These are phyloP conservation scores for Centrocercus urophasianus DNA, from an alignment of 2,113 vertebrate species.

Conservation along the genomic window DNA sequence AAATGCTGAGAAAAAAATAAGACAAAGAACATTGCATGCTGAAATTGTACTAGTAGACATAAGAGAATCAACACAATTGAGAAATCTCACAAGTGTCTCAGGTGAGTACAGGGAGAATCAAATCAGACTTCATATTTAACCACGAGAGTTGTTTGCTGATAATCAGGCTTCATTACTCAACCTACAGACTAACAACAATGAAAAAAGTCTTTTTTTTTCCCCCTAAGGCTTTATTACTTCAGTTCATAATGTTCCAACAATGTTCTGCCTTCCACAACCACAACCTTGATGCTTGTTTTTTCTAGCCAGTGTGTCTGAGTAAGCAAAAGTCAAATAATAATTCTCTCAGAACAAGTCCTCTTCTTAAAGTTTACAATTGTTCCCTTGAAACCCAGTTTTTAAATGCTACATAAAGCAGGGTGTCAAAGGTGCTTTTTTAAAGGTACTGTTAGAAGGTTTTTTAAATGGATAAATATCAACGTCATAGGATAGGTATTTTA, in stretches of 20 bases:
- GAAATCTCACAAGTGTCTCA: background rate
- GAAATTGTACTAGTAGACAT: background rate
- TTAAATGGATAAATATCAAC: background rate
- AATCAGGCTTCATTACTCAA: background rate
- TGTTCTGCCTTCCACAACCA: background rate
- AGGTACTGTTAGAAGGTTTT: background rate
- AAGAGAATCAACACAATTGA: background rate
- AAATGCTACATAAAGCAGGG: background rate
- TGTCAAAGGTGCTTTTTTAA: background rate
- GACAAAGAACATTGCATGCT: background rate
- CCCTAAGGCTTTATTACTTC: background rate
- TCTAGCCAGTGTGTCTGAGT: background rate
- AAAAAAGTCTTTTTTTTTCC: background rate
- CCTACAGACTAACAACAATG: background rate
- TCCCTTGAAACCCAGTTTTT: background rate
- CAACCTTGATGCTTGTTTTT: background rate
- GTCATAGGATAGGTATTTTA: background rate
- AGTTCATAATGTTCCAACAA: background rate
- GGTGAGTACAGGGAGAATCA: fast-evolving
- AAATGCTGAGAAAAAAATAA: background rate
- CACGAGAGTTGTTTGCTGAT: background rate
- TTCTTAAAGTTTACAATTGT: background rate
- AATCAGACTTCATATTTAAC: background rate
- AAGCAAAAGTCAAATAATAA: background rate
- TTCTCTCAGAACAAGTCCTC: background rate